Conservation (phyloP, 2,113 vertebrate genomes). For the Antigone vipio region DNA sequence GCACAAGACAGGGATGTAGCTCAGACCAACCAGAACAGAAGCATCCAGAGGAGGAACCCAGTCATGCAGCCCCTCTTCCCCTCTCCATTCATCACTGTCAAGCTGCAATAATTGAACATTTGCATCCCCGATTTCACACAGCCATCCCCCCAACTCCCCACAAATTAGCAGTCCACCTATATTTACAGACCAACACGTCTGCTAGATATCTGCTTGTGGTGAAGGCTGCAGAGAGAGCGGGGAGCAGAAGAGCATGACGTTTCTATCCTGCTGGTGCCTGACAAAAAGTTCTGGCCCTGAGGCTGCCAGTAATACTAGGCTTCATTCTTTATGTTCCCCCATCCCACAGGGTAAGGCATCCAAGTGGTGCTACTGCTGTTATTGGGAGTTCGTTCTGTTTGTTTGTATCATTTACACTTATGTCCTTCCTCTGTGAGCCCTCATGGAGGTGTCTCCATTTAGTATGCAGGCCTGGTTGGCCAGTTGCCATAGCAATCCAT, state of each 20-base stretch:
- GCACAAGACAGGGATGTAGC: neutral
- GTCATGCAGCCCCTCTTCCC: neutral
- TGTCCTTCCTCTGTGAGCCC: slow-evolving; percentile 1
- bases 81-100: slow-evolving; percentile 60
- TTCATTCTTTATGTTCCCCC: neutral
- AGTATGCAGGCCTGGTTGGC: slow-evolving; percentile 74
- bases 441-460: slow-evolving; percentile 39
- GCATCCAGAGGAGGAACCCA: neutral
- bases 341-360: neutral
- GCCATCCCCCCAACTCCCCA: neutral
- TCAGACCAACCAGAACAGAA: slow-evolving; percentile 16
- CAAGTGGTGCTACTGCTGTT: neutral
- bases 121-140: slow-evolving; percentile 30
- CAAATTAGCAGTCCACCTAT: slow-evolving; percentile 11
- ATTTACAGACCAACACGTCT: neutral
- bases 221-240: neutral
- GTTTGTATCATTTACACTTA: slow-evolving; percentile 19
- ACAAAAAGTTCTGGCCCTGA: neutral
- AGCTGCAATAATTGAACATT: slow-evolving; percentile 49
- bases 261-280: neutral
- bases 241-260: neutral
- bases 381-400: neutral
- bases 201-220: neutral
- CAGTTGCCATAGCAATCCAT: slow-evolving; percentile 74
- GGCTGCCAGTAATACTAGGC: neutral